phyloP scores from a whole-genome alignment of 2,888 invertebrate genomes.

The Lamproptera curius region DNA sequence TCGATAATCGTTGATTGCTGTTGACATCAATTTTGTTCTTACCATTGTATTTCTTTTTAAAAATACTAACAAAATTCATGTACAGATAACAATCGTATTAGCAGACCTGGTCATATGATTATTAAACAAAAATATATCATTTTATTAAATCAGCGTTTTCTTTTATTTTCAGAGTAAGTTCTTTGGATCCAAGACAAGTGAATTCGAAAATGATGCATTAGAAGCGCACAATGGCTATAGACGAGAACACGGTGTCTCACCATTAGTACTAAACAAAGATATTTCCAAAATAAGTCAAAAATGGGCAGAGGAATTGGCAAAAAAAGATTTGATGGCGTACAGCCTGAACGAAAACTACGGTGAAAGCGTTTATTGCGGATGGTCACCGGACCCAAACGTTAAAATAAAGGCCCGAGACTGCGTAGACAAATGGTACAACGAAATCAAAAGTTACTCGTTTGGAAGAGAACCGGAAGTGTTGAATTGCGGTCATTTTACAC shows the following conservation, averaged over 20 bases:
- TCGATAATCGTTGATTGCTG: no score
- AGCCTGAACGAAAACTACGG: conserved; percentile 81
- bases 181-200: conserved; percentile 55
- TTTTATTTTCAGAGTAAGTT: conserved; percentile 59
- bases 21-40: no score
- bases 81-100: no score
- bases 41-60: no score
- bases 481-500: conserved; percentile 84
- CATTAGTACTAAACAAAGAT: conserved; percentile 79
- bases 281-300: conserved; percentile 81
- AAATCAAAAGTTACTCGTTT: conserved; percentile 83
- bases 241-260: conserved; percentile 61
- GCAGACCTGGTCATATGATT: no score
- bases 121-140: no score
- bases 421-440: conserved; percentile 87
- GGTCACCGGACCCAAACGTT: conserved; percentile 82
- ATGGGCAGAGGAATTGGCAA: conserved; percentile 84
- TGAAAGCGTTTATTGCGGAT: conserved; percentile 85
- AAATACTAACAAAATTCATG: no score
- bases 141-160: conserved; percentile 1
- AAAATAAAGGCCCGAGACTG: conserved; percentile 83
- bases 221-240: conserved; percentile 65
- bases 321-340: conserved; percentile 81
- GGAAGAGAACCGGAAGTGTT: conserved; percentile 81
- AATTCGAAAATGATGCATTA: conserved; percentile 63